Evolutionary conservation across 2,113 vertebrate species (phyloP).

Genomic region (Mobula hypostoma): DNA sequence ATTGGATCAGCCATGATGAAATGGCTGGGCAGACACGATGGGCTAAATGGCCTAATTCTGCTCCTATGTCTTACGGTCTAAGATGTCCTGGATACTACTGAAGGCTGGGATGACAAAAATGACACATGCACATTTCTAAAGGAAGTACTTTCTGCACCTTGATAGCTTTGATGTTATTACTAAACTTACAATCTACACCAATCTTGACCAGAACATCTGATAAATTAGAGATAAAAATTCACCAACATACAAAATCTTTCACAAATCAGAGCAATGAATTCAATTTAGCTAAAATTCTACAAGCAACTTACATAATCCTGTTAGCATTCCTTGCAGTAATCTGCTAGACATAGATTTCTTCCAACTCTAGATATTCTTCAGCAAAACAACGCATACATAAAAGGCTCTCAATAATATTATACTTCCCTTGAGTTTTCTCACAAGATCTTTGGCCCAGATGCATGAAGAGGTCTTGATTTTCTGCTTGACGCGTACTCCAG

Average conservation of each 20-base stretch:
- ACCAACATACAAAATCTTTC: background rate
- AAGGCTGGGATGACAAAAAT: background rate
- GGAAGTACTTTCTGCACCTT: background rate
- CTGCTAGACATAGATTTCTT: background rate
- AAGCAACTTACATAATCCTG: background rate
- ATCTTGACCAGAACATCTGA: background rate
- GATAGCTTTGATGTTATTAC: background rate
- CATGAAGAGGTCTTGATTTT: background rate
- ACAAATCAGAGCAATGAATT: background rate
- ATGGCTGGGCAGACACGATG: too few species aligned
- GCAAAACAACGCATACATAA: background rate
- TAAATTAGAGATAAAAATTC: background rate
- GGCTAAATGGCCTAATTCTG: too few species aligned
- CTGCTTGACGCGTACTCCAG: background rate
- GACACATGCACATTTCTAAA: background rate
- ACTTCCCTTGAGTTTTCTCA: background rate
- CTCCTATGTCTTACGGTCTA: too few species aligned
- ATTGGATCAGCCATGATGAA: too few species aligned
- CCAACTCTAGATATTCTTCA: background rate
- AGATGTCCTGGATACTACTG: too few species aligned
- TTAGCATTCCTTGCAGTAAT: background rate
- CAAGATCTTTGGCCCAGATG: background rate
- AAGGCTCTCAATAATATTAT: background rate
- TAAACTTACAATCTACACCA: background rate
- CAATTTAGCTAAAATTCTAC: background rate